Conservation (phyloP, 2,888 invertebrate species). For the Campoplex capitator region DNA sequence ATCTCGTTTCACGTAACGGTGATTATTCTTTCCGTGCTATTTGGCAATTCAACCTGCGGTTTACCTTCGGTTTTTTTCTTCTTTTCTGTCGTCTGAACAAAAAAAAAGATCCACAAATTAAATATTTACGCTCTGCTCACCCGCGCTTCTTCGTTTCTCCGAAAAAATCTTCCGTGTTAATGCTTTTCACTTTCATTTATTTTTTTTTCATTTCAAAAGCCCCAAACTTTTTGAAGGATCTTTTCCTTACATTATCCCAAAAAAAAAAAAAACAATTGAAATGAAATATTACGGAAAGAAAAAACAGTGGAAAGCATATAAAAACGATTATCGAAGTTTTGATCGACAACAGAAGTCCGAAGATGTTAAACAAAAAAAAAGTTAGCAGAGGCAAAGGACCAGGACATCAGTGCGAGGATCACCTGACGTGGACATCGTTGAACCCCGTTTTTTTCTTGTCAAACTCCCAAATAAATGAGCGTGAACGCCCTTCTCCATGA, state of each 20-base stretch:
- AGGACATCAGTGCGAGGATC: conserved; percentile 48
- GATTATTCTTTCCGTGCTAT: conserved; percentile 6
- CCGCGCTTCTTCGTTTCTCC: not conserved
- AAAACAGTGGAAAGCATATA: not conserved
- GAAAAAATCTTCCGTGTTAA: not conserved
- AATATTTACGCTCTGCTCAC: not conserved
- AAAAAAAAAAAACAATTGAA: no score
- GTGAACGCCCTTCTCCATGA: conserved; percentile 55
- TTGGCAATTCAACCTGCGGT: not conserved
- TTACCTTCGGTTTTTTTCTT: not conserved
- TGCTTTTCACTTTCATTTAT: not conserved
- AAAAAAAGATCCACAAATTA: not conserved
- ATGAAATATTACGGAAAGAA: no score
- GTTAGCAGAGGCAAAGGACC: conserved; percentile 6
- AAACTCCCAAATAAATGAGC: conserved; percentile 60
- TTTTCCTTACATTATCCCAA: no score
- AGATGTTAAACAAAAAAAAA: conserved; percentile 16
- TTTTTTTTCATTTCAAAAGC: not conserved
- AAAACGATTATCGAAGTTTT: not conserved
- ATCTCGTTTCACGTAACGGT: not conserved
- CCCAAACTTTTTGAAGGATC: no score
- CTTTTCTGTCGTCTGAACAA: not conserved
- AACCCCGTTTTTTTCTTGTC: conserved; percentile 63
- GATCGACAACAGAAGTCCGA: not conserved
- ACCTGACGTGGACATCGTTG: conserved; percentile 64